These are phyloP conservation scores for Luidia sarsii DNA, from an alignment of 53 echinoderm and acorn worm genomes.

Conservation along the genomic window DNA sequence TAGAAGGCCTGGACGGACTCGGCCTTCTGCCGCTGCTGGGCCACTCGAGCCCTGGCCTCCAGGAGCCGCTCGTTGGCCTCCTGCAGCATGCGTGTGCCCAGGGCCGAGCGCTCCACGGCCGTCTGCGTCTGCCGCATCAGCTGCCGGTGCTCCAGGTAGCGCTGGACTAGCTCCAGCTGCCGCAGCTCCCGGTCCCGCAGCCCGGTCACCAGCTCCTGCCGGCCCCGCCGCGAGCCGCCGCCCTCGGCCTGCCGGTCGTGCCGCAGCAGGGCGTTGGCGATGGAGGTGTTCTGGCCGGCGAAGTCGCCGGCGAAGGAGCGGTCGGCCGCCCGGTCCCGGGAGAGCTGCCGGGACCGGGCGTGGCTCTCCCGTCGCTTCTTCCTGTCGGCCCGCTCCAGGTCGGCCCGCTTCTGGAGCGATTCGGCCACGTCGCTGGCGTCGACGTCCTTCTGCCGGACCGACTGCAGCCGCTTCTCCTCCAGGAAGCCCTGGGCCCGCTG, in stretches of 20 bases:
- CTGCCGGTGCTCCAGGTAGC: constrained; percentile 90
- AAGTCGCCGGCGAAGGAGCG: constrained; percentile 75
- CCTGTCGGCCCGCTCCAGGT: constrained; percentile 48
- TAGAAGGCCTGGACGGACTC: constrained; percentile 80
- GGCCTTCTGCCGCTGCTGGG: constrained; percentile 75
- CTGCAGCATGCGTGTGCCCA: constrained; percentile 79
- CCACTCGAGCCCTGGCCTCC: constrained; percentile 67
- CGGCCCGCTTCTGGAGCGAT: constrained; percentile 58
- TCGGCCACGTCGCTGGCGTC: constrained; percentile 65
- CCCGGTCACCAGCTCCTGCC: constrained; percentile 41
- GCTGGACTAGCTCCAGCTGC: constrained; percentile 74
- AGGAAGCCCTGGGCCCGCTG: constrained; percentile 69
- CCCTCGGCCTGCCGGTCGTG: constrained; percentile 77
- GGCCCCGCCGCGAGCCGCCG: constrained; percentile 42
- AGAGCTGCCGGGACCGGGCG: constrained; percentile 55
- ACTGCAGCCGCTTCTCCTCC: constrained; percentile 81
- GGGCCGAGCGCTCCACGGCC: constrained; percentile 76
- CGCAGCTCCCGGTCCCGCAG: constrained; percentile 62
- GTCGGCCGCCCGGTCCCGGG: constrained; percentile 45
- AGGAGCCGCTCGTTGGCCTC: constrained; percentile 79
- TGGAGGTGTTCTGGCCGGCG: constrained; percentile 90
- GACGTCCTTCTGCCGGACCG: constrained; percentile 67
- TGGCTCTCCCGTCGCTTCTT: constrained; percentile 58
- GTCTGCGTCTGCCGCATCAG: constrained; percentile 94
- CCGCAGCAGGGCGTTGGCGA: constrained; percentile 87